phyloP scores from a whole-genome alignment of 1,140 invertebrate species.

The Pemphigus obesinymphae region DNA sequence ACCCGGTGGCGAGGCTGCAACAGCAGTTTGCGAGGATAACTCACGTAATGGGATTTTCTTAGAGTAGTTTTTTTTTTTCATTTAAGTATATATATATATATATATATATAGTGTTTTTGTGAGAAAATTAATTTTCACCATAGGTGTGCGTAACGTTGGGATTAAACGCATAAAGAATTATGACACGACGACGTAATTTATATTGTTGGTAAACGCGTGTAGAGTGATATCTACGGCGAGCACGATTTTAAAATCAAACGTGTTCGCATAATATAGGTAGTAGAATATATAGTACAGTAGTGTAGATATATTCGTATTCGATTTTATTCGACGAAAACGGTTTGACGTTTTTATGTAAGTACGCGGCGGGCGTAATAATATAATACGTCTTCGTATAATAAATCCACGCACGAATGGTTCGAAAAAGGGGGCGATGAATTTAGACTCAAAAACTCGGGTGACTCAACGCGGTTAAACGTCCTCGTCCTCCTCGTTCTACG shows the following conservation, averaged over 20 bases:
- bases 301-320: too few species aligned
- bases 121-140: slow-evolving; percentile 16
- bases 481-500: too few species aligned
- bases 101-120: not conserved
- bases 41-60: slow-evolving; percentile 13
- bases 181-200: not conserved
- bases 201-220: not conserved
- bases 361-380: not conserved
- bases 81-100: too few species aligned
- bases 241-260: not conserved
- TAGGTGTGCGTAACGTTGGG: not conserved
- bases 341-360: not conserved
- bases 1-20: not conserved
- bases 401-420: not conserved
- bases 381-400: not conserved
- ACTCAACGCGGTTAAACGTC: not conserved
- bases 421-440: not conserved
- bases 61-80: not conserved
- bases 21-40: slow-evolving; percentile 8
- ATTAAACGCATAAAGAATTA: not conserved
- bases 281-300: too few species aligned
- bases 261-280: not conserved
- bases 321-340: not conserved
- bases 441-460: not conserved
- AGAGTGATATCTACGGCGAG: not conserved